These are phyloP conservation scores for Baccha elongata DNA, from an alignment of 2,888 invertebrate species.

Conservation along the genomic window DNA sequence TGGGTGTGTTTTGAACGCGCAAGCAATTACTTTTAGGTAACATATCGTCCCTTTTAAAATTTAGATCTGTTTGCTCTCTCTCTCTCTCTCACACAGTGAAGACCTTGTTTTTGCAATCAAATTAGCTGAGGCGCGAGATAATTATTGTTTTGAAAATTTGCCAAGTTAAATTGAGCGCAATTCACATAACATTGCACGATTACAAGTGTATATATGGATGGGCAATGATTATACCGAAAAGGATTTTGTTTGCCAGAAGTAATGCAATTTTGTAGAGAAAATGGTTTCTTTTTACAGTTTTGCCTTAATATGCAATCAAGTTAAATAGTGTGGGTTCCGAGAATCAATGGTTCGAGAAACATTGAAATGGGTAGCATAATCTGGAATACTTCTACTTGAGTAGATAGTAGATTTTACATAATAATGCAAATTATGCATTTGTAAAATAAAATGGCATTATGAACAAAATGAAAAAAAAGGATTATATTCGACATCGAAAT, in stretches of 20 bases:
- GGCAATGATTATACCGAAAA: conserved; percentile 7
- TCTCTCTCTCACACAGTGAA: not conserved
- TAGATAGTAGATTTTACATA: no score
- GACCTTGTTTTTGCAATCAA: conserved; percentile 48
- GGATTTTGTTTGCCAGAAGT: conserved; percentile 19
- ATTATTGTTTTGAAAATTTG: conserved; percentile 69
- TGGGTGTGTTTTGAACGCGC: conserved; percentile 4
- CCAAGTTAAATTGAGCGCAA: conserved; percentile 66
- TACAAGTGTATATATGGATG: no score
- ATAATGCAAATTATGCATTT: no score
- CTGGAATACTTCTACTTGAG: no score
- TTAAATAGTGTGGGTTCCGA: no score
- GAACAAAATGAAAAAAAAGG: no score
- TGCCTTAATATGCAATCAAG: no score
- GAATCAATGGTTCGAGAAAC: no score
- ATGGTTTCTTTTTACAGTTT: not conserved
- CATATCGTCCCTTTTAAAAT: conserved; percentile 35
- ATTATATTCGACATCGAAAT: no score
- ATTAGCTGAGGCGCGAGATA: conserved; percentile 59
- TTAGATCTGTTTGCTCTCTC: conserved; percentile 18
- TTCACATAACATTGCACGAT: conserved; percentile 38
- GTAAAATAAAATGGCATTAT: no score
- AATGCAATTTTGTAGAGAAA: conserved; percentile 1
- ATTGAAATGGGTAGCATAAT: no score
- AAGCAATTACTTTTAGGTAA: conserved; percentile 38